Percentiles rank a stretch among this genome's conserved stretches.
Conservation (phyloP, 2,113 vertebrate species). For the Takifugu flavidus region DNA sequence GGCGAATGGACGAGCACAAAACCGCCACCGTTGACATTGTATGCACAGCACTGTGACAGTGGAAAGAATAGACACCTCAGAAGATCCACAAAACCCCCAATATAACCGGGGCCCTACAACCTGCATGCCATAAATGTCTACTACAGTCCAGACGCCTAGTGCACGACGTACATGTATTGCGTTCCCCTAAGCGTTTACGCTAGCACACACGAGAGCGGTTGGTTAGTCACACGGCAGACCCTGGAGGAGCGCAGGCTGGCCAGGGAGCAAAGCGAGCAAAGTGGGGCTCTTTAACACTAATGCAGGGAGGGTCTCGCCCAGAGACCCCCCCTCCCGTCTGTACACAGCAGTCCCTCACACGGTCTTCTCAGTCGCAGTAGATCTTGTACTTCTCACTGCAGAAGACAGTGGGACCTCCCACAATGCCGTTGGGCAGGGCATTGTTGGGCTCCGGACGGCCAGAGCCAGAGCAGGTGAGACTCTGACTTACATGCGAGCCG, state of each 20-base stretch:
- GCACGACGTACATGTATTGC: slow-evolving; percentile 71
- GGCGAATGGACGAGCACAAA: slow-evolving; percentile 51
- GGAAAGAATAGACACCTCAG: slow-evolving; percentile 71
- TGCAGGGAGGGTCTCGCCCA: slow-evolving; percentile 44
- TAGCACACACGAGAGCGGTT: slow-evolving; percentile 75
- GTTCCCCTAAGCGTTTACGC: slow-evolving; percentile 74
- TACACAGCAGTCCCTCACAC: slow-evolving; percentile 64
- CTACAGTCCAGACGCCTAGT: slow-evolving; percentile 68
- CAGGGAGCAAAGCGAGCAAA: slow-evolving; percentile 73
- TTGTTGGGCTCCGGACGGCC: slow-evolving; percentile 61
- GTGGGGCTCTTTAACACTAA: slow-evolving; percentile 79
- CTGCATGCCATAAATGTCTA: slow-evolving; percentile 75
- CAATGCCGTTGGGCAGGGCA: slow-evolving; percentile 76
- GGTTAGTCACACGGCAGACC: slow-evolving; percentile 73
- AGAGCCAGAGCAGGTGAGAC: slow-evolving; percentile 82
- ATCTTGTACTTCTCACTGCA: slow-evolving; percentile 98
- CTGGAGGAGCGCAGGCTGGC: slow-evolving; percentile 66
- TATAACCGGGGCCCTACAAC: slow-evolving; percentile 53
- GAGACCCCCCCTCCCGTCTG: slow-evolving; percentile 55
- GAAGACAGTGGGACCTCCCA: slow-evolving; percentile 81
- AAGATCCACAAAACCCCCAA: slow-evolving; percentile 66
- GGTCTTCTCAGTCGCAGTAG: slow-evolving; percentile 84
- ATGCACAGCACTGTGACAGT: slow-evolving; percentile 70
- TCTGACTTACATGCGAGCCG: slow-evolving; percentile 88
- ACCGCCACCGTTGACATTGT: slow-evolving; percentile 60